Conservation (phyloP, 2,113 vertebrate genomes). For the Nyctibius bracteatus region DNA sequence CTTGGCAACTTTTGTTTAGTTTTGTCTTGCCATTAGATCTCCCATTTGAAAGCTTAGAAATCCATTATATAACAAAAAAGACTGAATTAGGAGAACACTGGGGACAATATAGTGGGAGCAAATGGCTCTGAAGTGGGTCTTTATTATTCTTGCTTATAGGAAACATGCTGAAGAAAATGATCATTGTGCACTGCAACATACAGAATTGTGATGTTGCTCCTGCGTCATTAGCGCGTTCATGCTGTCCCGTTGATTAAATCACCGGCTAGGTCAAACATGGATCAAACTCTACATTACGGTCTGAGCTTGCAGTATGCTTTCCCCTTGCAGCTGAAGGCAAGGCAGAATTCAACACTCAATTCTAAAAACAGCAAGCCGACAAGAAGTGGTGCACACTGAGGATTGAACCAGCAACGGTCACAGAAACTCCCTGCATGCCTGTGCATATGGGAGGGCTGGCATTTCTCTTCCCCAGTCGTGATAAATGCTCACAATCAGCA, state of each 20-base stretch:
- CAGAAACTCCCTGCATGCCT: neutral
- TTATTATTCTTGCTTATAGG: neutral
- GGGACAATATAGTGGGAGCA: neutral
- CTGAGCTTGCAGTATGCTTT: neutral
- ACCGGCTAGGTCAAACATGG: neutral
- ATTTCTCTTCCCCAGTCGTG: neutral
- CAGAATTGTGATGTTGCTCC: neutral
- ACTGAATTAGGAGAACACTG: neutral
- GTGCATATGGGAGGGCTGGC: neutral
- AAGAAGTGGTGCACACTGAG: neutral
- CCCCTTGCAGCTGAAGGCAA: neutral
- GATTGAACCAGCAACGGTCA: neutral
- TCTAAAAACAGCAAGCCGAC: neutral
- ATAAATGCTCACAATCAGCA: neutral
- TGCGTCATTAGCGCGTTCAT: neutral
- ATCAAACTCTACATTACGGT: neutral
- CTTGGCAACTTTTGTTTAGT: neutral
- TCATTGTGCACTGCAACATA: neutral
- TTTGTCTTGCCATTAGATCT: neutral
- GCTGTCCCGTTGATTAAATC: neutral
- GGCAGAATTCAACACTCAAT: neutral
- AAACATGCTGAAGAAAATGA: neutral
- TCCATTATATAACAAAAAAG: neutral
- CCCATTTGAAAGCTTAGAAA: neutral
- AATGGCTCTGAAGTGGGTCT: neutral